Evolutionary conservation across 2,797 vertebrate species (phyloP), one percentile per base, ranked within the genome.

Genomic region (Ceyx erithaca): DNA sequence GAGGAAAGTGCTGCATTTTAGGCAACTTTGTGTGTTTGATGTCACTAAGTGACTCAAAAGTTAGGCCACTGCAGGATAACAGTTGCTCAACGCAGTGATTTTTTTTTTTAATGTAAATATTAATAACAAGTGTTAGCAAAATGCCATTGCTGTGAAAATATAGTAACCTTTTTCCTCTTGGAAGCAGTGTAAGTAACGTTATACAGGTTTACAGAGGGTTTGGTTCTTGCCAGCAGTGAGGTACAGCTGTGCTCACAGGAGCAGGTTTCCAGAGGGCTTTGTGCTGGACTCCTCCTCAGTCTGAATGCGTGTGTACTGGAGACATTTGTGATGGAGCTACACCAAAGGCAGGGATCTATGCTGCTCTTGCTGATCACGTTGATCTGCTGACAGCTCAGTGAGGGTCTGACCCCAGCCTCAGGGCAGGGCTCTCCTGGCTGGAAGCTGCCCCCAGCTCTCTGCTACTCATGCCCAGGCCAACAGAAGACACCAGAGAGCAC

Each of bases 381-480:
- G 46, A 43, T 80, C 57, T 80, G 54, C 71, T 77, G 78, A 20
- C 59, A 84, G 72, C 75, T 70, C 59, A 81, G 63, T 26, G 57
- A 94, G 45, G 0, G 84, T 73, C 78, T 0, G 3, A 77, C 19
- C 0, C 6, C 49, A 61, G 71, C 64, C 90, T 49, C 4, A 0
- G 75, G 86, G 86, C 70, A 89, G 45, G 75, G 43, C 78, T 77
- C 0, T 22, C 75, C 75, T 87, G 83, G 69, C 71, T 84, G 91
- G 75, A 0, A 2, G 35, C 52, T 57, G 64, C 22, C 46, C 48
- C 31, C 64, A 46, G 69, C 40, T 51, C 79, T 80, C 43, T 75
- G 77, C 68, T 75, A 69, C 75, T 85, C 16, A 2, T 15, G 58
- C 66, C 55, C 81, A 61, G 43, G 31, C 40, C 55, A 72, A 41